Base-by-base conservation (phyloP, 2,797 vertebrate species). In the Pangasius djambal region DNA sequence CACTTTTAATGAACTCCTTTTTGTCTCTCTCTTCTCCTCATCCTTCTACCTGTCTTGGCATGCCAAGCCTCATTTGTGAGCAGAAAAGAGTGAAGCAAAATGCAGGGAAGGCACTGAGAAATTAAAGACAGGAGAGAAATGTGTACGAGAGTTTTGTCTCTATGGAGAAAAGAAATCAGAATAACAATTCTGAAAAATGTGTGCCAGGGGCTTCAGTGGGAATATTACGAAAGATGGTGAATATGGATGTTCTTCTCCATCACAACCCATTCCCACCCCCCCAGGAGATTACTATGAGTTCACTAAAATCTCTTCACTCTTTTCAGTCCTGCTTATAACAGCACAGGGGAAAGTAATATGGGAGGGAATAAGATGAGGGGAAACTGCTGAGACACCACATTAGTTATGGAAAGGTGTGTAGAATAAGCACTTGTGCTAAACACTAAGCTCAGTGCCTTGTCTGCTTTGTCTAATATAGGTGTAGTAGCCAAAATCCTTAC, bases 11-110 rank as follows among this genome's bases (percentile, higher is more conserved):
- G 83, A 86, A 87, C 87, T 75, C 63, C 61, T 15, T 83, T 85
- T 83, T 88, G 83, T 83, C 74, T 18, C 74, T 82, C 16, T 72
- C 34, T 89, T 44, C 84, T 87, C 67, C 67, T 89, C 86, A 74
- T 84, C 78, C 55, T 63, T 85, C 89, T 72, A 87, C 86, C 84
- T 84, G 87, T 89, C 90, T 83, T 85, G 89, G 63, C 65, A 83
- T 74, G 88, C 86, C 90, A 91, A 65, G 59, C 79, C 90, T 88
- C 77, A 88, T 91, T 91, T 93, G 85, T 55, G 82, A 89, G 78
- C 59, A 78, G 61, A 83, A 65, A 50, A 78, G 87, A 72, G 72
- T 8, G 44, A 48, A 44, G 85, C 31, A 31, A 82, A 69, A 79
- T 69, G 31, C 34, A 63, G 16, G 48, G 65, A 85, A 57, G 55